Evolutionary conservation across 2,888 invertebrate genomes (phyloP).

Genomic region (Dexiosoma caninum): DNA sequence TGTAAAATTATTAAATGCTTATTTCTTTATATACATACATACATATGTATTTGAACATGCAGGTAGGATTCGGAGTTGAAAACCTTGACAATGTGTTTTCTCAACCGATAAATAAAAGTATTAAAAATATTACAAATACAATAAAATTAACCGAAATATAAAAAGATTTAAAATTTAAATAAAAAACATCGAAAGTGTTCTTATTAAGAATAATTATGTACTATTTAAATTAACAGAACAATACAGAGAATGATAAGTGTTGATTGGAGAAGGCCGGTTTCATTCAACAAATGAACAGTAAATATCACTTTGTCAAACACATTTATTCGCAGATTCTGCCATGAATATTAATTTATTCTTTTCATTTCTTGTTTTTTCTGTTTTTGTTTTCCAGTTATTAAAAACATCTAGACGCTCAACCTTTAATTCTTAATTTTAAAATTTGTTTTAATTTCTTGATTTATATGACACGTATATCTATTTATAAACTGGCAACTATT

Average conservation of each 20-base stretch:
- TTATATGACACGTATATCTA: neutral
- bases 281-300: neutral
- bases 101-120: too few relatives aligned
- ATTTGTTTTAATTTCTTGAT: constrained; percentile 8
- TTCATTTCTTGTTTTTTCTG: neutral
- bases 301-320: neutral
- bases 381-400: neutral
- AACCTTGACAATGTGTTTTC: too few relatives aligned
- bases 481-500: neutral
- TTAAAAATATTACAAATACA: too few relatives aligned
- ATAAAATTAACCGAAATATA: too few relatives aligned
- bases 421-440: constrained; percentile 7
- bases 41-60: too few relatives aligned
- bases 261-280: constrained; percentile 7
- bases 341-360: constrained; percentile 38
- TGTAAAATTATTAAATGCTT: too few relatives aligned
- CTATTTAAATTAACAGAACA: neutral
- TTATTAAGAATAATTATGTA: neutral
- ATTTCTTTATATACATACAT: too few relatives aligned
- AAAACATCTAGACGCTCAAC: constrained; percentile 3
- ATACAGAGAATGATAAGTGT: neutral
- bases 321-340: constrained; percentile 1
- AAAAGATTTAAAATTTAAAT: too few relatives aligned
- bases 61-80: too few relatives aligned
- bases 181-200: too few relatives aligned